phyloP scores from a whole-genome alignment of 2,888 invertebrate species.

The Ectemnius continuus region DNA sequence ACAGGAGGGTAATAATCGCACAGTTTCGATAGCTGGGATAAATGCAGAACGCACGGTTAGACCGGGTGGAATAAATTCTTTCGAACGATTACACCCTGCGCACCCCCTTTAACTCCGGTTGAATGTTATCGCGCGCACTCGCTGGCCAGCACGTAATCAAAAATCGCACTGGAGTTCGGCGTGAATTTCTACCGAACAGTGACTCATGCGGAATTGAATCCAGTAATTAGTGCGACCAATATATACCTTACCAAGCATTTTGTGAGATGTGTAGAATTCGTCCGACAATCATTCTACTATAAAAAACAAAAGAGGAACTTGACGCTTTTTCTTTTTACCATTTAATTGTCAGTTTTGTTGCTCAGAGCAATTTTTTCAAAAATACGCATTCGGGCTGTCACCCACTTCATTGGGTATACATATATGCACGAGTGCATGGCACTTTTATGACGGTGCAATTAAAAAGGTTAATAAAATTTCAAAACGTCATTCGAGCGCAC shows the following conservation, averaged over 20 bases:
- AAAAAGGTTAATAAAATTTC: too few species aligned
- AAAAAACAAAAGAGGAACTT: conserved; percentile 18
- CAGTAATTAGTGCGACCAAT: conserved; percentile 58
- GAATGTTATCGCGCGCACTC: conserved; percentile 46
- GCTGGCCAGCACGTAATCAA: conserved; percentile 51
- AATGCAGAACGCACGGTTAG: conserved; percentile 45
- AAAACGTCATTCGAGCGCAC: too few species aligned
- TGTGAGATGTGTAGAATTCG: conserved; percentile 33
- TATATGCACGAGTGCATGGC: too few species aligned
- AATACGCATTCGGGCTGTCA: too few species aligned
- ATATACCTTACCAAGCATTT: conserved; percentile 44
- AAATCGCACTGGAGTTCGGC: conserved; percentile 46
- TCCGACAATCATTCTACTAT: conserved; percentile 17
- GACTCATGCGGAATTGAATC: conserved; percentile 53
- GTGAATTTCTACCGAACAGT: conserved; percentile 46
- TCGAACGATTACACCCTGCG: conserved; percentile 58
- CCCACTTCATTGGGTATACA: too few species aligned
- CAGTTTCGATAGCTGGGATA: conserved; percentile 49
- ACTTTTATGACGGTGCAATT: too few species aligned
- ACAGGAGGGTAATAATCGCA: conserved; percentile 58
- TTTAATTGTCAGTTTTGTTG: too few species aligned
- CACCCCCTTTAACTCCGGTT: conserved; percentile 20
- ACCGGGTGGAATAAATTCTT: conserved; percentile 58
- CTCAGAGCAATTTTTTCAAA: too few species aligned
- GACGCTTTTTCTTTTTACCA: conserved; percentile 1